Evolutionary conservation across 1,140 invertebrate genomes (phyloP), one percentile per base, ranked within the genome.

Genomic region (Brachionus rotundiformis): DNA sequence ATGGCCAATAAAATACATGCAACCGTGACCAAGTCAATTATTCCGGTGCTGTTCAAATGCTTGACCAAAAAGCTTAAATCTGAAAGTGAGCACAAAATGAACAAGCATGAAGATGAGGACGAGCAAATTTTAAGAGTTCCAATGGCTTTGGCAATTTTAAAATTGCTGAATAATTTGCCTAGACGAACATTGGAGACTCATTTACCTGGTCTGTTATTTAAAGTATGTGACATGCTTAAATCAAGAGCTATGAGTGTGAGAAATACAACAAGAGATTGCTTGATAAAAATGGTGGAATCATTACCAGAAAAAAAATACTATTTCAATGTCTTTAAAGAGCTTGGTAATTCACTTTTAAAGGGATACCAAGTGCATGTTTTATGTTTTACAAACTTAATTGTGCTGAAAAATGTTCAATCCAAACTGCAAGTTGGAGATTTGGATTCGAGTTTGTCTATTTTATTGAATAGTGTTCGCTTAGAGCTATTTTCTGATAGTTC

Each of bases 301-400:
- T 88, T 98, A 0, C 79, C 54, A 8, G 96, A 96, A 0, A 92
- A 94, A 0, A 87, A 90, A 16, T 95, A 95, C 86, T 90, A 98
- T 82, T 89, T 91, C 23, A 88, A 92, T 84, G 87, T 98, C 7
- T 86, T 98, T 3, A 90, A 91, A 79, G 94, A 97, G 87, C 90
- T 98, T 85, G 92, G 92, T 49, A 88, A 92, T 13, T 87, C 95
- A 6, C 89, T 98, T 65, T 94, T 91, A 0, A 91, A 92, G 86
- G 96, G 96, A 8, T 98, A 93, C 85, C 95, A 98, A 88, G 91
- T 96, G 19, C 95, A 98, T 84, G 94, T 98, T 0, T 89, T 98
- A 13, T 92, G 92, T 2, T 95, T 92, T 83, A 96, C 95, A 0
- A 90, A 96, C 3, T 93, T 98, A 86, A 90, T 92, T 0, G 89